These are phyloP conservation scores for Zaprionus obscuricornis DNA, from an alignment of 2,888 invertebrate species.

Conservation along the genomic window DNA sequence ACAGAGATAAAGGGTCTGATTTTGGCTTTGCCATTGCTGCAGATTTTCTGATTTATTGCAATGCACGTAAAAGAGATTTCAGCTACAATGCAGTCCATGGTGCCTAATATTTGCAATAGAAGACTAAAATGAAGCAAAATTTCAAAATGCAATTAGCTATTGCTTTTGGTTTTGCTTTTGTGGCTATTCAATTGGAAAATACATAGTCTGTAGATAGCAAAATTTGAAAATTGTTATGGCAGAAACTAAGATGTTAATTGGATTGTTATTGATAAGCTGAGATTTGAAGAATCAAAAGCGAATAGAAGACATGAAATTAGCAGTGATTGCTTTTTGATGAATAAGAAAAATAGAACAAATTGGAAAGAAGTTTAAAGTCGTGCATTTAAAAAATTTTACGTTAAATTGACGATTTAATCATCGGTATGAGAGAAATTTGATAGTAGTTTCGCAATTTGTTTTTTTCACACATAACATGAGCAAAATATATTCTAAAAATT, in stretches of 20 bases:
- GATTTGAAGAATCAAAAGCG: neutral
- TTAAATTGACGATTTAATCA: too few relatives aligned
- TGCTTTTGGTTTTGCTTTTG: neutral
- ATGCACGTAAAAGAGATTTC: neutral
- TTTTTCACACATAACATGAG: too few relatives aligned
- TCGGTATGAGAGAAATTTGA: too few relatives aligned
- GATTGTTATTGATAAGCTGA: neutral
- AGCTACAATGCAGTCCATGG: neutral
- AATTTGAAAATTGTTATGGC: too few relatives aligned
- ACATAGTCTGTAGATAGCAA: neutral
- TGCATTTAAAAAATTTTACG: too few relatives aligned
- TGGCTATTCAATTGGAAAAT: constrained; percentile 10
- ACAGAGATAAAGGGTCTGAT: constrained; percentile 5
- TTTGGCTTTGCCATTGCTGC: constrained; percentile 40
- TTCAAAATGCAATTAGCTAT: constrained; percentile 41
- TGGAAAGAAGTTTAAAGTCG: too few relatives aligned
- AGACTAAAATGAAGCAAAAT: constrained; percentile 5
- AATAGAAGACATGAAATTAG: too few relatives aligned
- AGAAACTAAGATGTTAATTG: constrained; percentile 1
- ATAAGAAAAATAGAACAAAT: too few relatives aligned
- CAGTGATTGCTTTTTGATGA: too few relatives aligned
- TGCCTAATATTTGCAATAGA: neutral
- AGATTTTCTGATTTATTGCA: constrained; percentile 67
- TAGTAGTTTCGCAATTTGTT: too few relatives aligned
- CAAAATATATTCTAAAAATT: too few relatives aligned